These are phyloP conservation scores for Ardeotis arabs DNA, from an alignment of 2,113 vertebrate species.

Conservation along the genomic window DNA sequence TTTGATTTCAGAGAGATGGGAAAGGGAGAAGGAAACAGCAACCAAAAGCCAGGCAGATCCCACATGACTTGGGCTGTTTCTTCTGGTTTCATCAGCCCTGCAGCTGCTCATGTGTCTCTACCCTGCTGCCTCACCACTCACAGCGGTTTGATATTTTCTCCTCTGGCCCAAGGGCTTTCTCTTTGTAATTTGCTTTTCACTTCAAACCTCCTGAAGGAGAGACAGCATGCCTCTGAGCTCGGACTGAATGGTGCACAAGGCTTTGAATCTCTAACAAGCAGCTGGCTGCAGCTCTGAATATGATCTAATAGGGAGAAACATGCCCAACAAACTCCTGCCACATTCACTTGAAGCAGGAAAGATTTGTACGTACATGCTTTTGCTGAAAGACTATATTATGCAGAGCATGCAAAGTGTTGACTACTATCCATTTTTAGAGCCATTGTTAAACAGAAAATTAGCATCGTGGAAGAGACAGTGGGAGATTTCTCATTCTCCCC, in stretches of 20 bases:
- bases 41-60: not conserved
- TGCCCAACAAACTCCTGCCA: constrained; percentile 18
- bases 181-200: not conserved
- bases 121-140: not conserved
- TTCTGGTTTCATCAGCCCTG: not conserved
- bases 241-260: not conserved
- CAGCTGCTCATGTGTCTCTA: not conserved
- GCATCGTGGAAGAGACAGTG: not conserved
- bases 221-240: not conserved
- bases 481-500: constrained; percentile 30
- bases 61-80: not conserved
- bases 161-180: constrained; percentile 30
- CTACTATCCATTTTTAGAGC: constrained; percentile 42
- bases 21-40: not conserved
- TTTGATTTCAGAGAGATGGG: not conserved
- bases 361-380: constrained; percentile 31
- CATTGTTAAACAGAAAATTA: constrained; percentile 40
- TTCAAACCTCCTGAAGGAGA: constrained; percentile 1
- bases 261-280: constrained; percentile 49
- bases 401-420: constrained; percentile 11
- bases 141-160: not conserved
- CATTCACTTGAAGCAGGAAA: constrained; percentile 21
- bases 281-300: constrained; percentile 19
- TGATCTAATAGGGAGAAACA: constrained; percentile 27
- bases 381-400: constrained; percentile 36